Base-by-base conservation (phyloP, 2,797 vertebrate species). In the Emydoidea blandingii region DNA sequence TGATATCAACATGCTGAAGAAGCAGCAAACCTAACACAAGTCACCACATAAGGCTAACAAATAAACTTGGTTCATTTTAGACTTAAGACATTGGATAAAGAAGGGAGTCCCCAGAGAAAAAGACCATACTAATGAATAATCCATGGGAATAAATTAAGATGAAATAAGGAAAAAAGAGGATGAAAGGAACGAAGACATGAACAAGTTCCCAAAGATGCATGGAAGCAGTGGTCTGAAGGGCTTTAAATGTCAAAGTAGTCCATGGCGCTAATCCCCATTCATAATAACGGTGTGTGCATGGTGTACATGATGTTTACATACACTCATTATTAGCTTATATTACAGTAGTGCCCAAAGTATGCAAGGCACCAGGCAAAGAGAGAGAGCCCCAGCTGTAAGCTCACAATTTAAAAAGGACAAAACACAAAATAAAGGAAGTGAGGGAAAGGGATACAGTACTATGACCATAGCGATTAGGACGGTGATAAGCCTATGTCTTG, bases 71-170 rank as follows among this genome's bases (percentile, higher is more conserved):
- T 19, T 50, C 76, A 29, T 2, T 29, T 37, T 78, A 85, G 52
- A 18, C 0, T 1, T 76, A 84, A 89, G 47, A 81, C 19, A 79
- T 8, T 37, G 0, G 0, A 44, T 50, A 57, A 25, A 10, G 0
- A 2, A 37, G 52, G 18, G 5, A 52, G 82, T 57, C 62, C 44
- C 56, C 0, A 3, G 44, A 53, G 89, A 87, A 87, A 49, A 78
- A 27, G 41, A 52, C n/a, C n/a, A 41, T 14, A 49, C 3, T 2
- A 0, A 0, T 41, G 3, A 1, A 34, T 6, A 49, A 41, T 80
- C 74, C 10, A 0, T n/a, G 21, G 62, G n/a, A 9, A 14, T 27
- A 83, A 44, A 59, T 0, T 62, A 65, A 49, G 52, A 49, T 49
- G 3, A 29, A 25, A 62, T 37, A 50, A 49, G 27, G 0, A 0